A percentile compares a stretch with the other conserved stretches of the same genome.
These are phyloP conservation scores for Fistularia commersonii DNA, from an alignment of 2,797 vertebrate genomes.

Conservation along the genomic window DNA sequence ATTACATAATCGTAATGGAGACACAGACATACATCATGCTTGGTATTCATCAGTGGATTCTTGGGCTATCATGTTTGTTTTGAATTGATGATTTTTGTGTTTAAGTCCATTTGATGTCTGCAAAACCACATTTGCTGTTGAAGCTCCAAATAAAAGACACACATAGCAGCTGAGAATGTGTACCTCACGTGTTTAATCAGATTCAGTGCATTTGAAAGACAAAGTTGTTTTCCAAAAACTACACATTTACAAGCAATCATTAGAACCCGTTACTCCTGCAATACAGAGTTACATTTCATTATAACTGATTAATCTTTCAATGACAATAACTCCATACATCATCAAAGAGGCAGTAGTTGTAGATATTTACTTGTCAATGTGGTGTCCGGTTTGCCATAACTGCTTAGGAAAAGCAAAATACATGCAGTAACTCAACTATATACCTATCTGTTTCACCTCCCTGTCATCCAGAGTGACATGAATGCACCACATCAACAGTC, in stretches of 20 bases:
- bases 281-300: conserved; percentile 37
- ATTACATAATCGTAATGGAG: no score
- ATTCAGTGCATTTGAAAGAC: conserved; percentile 41
- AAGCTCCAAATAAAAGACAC: conserved; percentile 22
- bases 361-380: no score
- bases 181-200: conserved; percentile 57
- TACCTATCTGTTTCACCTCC: conserved; percentile 8
- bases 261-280: conserved; percentile 34
- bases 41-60: no score
- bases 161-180: conserved; percentile 19
- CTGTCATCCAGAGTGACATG: not conserved
- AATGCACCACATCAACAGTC: conserved; percentile 28
- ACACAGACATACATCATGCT: no score
- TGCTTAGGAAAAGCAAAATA: conserved; percentile 33
- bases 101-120: no score
- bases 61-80: no score
- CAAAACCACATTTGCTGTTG: no score
- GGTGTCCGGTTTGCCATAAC: not conserved
- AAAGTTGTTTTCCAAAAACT: conserved; percentile 53
- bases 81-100: no score
- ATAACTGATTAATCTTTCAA: conserved; percentile 18
- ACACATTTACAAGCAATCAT: conserved; percentile 56
- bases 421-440: conserved; percentile 63
- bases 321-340: conserved; percentile 34
- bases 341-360: conserved; percentile 5